These are phyloP conservation scores for Osedax frankpressi DNA, from an alignment of 2,888 invertebrate genomes.

Conservation along the genomic window DNA sequence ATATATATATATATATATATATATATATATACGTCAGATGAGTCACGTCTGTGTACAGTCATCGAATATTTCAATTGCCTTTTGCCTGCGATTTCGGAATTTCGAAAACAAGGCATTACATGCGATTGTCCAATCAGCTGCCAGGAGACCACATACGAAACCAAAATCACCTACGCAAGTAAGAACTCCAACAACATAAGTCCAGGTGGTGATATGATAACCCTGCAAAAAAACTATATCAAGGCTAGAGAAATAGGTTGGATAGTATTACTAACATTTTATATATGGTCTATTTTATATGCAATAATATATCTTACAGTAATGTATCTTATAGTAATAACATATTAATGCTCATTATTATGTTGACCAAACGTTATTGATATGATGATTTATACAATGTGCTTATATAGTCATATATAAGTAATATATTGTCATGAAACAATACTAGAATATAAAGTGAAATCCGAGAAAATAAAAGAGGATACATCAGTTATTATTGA, in stretches of 20 bases:
- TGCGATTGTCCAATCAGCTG: conserved; percentile 4
- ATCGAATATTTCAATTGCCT: neutral
- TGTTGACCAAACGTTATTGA: too few species aligned
- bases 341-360: too few species aligned
- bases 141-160: neutral
- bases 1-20: too few species aligned
- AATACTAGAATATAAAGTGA: neutral
- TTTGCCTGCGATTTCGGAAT: neutral
- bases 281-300: too few species aligned
- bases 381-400: too few species aligned
- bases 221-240: neutral
- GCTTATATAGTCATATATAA: too few species aligned
- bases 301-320: too few species aligned
- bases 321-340: too few species aligned
- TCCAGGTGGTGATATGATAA: neutral
- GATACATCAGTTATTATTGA: neutral
- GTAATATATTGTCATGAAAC: too few species aligned
- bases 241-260: neutral
- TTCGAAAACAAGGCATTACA: neutral
- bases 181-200: conserved; percentile 2
- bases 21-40: too few species aligned
- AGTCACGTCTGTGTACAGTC: neutral
- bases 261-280: too few species aligned
- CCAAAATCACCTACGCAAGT: conserved; percentile 3
- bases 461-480: neutral